phyloP scores from a whole-genome alignment of 2,888 invertebrate species.

The Drosophila gaucha region DNA sequence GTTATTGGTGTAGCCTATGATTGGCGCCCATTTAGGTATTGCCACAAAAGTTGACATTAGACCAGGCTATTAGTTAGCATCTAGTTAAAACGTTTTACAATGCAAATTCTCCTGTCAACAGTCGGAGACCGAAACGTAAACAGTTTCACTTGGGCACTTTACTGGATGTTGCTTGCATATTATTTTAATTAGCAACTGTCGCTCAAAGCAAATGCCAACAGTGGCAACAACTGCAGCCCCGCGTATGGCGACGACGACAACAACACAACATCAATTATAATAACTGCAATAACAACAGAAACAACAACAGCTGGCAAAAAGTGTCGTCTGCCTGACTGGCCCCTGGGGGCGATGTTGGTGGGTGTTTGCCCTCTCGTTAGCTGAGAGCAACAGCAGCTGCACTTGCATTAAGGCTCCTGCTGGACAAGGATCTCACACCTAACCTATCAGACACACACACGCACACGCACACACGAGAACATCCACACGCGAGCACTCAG shows the following conservation, averaged over 20 bases:
- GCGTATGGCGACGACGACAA: not conserved
- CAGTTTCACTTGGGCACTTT: constrained; percentile 48
- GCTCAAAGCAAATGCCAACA: constrained; percentile 28
- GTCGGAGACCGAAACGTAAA: constrained; percentile 29
- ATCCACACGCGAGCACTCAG: constrained; percentile 36
- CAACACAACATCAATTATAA: constrained; percentile 12
- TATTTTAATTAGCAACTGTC: constrained; percentile 66
- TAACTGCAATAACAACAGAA: constrained; percentile 9
- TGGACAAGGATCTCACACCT: constrained; percentile 35
- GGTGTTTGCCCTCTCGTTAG: constrained; percentile 17
- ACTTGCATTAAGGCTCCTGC: constrained; percentile 52
- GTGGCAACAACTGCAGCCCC: constrained; percentile 2
- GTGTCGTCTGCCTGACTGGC: constrained; percentile 20
- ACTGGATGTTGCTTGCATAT: constrained; percentile 49
- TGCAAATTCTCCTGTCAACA: constrained; percentile 2
- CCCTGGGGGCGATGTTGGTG: not conserved
- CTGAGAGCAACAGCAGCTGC: constrained; percentile 37
- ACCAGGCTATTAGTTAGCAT: constrained; percentile 7
- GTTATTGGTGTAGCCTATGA: not conserved
- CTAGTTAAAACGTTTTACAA: constrained; percentile 4
- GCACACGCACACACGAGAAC: constrained; percentile 4
- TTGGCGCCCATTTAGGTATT: not conserved
- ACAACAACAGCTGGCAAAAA: constrained; percentile 20
- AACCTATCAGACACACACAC: constrained; percentile 1
- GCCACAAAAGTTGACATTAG: constrained; percentile 3